Base-by-base conservation (phyloP, 2,113 vertebrate species). In the Rhinopomastus cyanomelas region DNA sequence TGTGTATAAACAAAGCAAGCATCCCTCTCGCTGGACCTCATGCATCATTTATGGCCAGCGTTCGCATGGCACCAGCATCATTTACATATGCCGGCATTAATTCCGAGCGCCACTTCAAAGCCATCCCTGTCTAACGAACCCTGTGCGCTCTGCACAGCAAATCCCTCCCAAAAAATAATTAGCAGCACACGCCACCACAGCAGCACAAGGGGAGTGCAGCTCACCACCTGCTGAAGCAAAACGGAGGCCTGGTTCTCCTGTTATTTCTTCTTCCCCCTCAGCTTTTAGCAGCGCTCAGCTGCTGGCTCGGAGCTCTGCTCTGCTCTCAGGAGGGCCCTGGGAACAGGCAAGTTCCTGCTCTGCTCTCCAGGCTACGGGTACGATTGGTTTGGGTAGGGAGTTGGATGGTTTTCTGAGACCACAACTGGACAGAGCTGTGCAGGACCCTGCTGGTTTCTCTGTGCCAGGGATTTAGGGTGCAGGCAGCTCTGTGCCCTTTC, bases 111-210 rank as follows among this genome's bases (percentile, higher is more conserved):
- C 84, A 81, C 96, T 95, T 95, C 96, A 95, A 95, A 96, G 94
- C 93, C 86, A 88, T 87, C 86, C 79, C 87, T 48, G 92, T 76
- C 95, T 96, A 92, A 96, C 73, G 94, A 96, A 94, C 78, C 92
- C 84, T 59, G 6, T 3, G 88, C 44, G 75, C 95, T 48, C 69
- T 0, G 61, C 93, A 3, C 84, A 64, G 93, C 87, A 80, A 93
- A 94, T 94, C 91, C 95, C 85, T 88, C 88, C 94, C 89, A 5
- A 80, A 92, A 94, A 94, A 96, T 93, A 96, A 95, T 92, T 94
- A 95, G 94, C 91, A 82, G 48, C 89, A 56, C 91, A 88, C 65
- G 15, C 91, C 87, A 93, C 92, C 81, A 93, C 82, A 91, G 93
- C 78, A 6, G 85, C 88, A 87, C 88, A 42, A 79, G 90, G 67